These are phyloP conservation scores for Plutomurus gul DNA, from an alignment of 1,140 invertebrate genomes.

Conservation along the genomic window DNA sequence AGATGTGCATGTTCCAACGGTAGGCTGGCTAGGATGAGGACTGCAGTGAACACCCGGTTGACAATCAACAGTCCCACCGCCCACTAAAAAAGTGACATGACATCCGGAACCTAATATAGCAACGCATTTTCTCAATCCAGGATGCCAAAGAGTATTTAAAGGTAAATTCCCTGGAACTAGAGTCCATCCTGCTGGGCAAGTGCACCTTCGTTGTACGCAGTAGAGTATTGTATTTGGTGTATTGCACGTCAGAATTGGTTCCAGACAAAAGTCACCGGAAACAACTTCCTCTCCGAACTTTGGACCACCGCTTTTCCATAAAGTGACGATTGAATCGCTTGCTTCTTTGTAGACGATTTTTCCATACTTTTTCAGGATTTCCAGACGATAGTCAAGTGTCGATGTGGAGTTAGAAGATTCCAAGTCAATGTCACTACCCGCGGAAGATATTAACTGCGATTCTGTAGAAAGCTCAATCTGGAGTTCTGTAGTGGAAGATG, in stretches of 20 bases:
- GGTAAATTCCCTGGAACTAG: constrained; percentile 28
- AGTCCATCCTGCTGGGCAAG: constrained; percentile 35
- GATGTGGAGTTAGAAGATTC: neutral
- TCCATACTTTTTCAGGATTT: neutral
- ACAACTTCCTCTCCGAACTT: neutral
- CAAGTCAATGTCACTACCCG: too few relatives aligned
- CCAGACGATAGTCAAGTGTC: neutral
- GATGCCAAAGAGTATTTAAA: constrained; percentile 39
- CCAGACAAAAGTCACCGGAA: constrained; percentile 38
- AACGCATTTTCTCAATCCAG: constrained; percentile 1
- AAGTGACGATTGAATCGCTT: neutral
- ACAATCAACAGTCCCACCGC: constrained; percentile 17
- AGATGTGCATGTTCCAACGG: constrained; percentile 28
- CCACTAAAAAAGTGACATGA: neutral
- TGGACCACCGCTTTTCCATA: neutral
- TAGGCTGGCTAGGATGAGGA: neutral
- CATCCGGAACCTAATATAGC: constrained; percentile 30
- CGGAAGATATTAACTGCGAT: too few relatives aligned
- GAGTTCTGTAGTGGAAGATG: neutral
- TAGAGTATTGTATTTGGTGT: constrained; percentile 13
- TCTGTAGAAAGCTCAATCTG: neutral
- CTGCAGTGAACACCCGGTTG: constrained; percentile 29
- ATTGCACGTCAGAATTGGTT: constrained; percentile 25
- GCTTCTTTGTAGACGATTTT: neutral
- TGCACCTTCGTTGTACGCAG: constrained; percentile 30